Conservation (phyloP, 2,888 invertebrate genomes). For the Drosophila kanekoi region DNA sequence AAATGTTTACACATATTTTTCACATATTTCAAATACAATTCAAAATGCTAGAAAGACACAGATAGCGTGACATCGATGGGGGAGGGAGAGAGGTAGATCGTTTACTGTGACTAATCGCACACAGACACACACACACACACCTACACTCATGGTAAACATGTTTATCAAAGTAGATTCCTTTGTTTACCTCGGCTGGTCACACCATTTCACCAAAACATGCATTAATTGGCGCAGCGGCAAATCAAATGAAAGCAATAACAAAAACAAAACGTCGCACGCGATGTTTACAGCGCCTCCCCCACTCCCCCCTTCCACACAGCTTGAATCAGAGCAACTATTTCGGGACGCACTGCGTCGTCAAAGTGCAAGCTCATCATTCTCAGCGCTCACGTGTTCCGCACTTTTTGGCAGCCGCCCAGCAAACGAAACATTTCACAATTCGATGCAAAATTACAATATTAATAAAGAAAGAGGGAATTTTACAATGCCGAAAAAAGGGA, state of each 20-base stretch:
- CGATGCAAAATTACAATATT: conserved; percentile 15
- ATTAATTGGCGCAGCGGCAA: conserved; percentile 43
- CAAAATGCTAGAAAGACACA: not conserved
- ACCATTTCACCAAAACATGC: conserved; percentile 55
- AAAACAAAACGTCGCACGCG: conserved; percentile 18
- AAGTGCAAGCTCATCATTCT: conserved; percentile 51
- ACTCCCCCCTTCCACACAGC: no score
- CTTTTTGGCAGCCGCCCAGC: conserved; percentile 9
- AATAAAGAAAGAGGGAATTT: not conserved
- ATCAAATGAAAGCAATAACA: conserved; percentile 36
- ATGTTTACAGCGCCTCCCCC: conserved; percentile 3
- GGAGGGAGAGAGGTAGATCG: not conserved
- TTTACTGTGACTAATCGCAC: not conserved
- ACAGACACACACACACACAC: not conserved
- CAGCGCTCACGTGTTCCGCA: conserved; percentile 36
- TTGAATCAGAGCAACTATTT: conserved; percentile 52
- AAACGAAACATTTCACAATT: conserved; percentile 51
- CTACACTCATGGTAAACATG: conserved; percentile 52
- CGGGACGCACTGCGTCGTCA: conserved; percentile 38
- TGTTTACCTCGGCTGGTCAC: conserved; percentile 40
- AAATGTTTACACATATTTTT: no score
- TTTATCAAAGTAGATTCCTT: conserved; percentile 53
- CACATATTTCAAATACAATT: not conserved
- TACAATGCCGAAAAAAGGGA: no score
- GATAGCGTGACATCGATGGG: not conserved